phyloP scores from a whole-genome alignment of 1,140 invertebrate genomes.

The Ruditapes philippinarum region DNA sequence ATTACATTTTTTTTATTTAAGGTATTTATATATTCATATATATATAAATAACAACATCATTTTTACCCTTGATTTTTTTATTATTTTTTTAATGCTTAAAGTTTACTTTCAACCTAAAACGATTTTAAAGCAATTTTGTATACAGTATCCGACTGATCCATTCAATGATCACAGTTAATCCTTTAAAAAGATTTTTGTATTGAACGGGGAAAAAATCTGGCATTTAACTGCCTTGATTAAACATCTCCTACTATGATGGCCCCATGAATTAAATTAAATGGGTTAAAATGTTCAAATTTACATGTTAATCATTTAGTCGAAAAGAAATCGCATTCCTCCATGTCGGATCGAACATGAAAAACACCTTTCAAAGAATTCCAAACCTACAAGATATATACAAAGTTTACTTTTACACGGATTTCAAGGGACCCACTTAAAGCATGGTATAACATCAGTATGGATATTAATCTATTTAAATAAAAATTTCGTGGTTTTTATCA shows the following conservation, averaged over 20 bases:
- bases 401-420: constrained; percentile 21
- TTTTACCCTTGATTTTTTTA: too few species aligned
- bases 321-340: constrained; percentile 12
- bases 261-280: neutral
- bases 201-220: neutral
- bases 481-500: constrained; percentile 16
- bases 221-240: constrained; percentile 11
- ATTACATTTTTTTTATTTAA: too few species aligned
- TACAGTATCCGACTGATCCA: neutral
- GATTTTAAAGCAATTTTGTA: neutral
- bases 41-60: too few species aligned
- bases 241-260: constrained; percentile 3
- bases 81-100: too few species aligned
- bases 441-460: constrained; percentile 2
- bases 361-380: neutral
- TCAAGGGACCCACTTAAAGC: constrained; percentile 6
- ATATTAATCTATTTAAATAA: constrained; percentile 41
- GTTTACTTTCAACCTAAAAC: too few species aligned
- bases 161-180: neutral
- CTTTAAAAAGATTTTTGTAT: neutral
- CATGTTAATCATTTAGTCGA: neutral
- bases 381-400: constrained; percentile 5
- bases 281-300: constrained; percentile 18
- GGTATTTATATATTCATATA: too few species aligned
- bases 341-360: constrained; percentile 23